Evolutionary conservation across 2,888 invertebrate genomes (phyloP).

Genomic region (Morpho achilles): DNA sequence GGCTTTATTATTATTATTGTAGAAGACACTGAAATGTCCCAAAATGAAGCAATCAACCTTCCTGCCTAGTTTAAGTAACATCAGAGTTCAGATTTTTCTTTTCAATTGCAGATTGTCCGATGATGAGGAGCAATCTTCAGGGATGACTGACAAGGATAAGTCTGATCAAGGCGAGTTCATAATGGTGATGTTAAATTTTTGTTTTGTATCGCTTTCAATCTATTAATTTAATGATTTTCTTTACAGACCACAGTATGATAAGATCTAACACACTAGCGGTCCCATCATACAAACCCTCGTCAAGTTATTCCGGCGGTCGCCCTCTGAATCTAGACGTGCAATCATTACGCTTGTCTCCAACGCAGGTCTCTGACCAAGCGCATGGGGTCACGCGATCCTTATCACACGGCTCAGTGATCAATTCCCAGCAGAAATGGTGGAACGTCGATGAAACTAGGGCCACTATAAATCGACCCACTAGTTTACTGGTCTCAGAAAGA

Average conservation of each 20-base stretch:
- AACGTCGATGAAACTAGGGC: constrained; percentile 66
- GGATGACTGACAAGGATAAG: constrained; percentile 75
- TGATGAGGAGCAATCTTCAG: constrained; percentile 74
- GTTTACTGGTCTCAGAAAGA: constrained; percentile 78
- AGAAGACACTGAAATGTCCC: no score
- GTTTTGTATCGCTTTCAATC: background rate
- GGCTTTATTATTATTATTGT: no score
- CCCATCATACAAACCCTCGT: constrained; percentile 67
- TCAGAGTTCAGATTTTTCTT: background rate
- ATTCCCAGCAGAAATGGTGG: constrained; percentile 71
- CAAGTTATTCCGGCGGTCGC: constrained; percentile 57
- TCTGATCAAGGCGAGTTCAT: constrained; percentile 53
- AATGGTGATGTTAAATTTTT: background rate
- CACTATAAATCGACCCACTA: constrained; percentile 77
- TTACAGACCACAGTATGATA: constrained; percentile 74
- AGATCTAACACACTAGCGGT: constrained; percentile 74
- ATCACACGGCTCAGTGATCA: constrained; percentile 82
- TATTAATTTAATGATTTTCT: background rate
- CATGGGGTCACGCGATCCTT: constrained; percentile 80
- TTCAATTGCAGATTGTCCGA: constrained; percentile 56
- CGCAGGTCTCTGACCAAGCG: constrained; percentile 59
- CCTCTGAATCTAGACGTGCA: constrained; percentile 62
- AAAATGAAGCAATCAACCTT: no score
- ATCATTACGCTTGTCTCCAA: constrained; percentile 59
- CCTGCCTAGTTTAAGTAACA: no score